These are phyloP conservation scores for Ganaspis sp. DNA, from an alignment of 1,140 invertebrate genomes.

Conservation along the genomic window DNA sequence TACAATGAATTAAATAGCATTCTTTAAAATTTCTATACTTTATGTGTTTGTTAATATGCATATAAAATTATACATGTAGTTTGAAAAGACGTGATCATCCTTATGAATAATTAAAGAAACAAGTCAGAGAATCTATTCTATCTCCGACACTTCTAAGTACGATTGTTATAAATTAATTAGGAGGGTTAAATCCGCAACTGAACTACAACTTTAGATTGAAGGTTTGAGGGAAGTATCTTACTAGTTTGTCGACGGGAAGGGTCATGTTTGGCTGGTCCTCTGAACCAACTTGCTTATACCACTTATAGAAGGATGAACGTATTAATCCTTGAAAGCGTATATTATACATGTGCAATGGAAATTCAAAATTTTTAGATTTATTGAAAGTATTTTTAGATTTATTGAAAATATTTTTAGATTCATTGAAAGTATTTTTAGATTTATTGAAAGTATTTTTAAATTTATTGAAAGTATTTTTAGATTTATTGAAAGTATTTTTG, in stretches of 20 bases:
- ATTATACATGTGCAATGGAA: neutral
- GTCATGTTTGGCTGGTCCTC: conserved; percentile 19
- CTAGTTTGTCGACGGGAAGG: conserved; percentile 25
- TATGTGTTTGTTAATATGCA: no score
- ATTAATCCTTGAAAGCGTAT: neutral
- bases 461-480: no score
- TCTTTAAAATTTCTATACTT: no score
- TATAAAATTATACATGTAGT: no score
- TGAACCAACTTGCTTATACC: conserved; percentile 27
- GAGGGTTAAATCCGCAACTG: conserved; percentile 22
- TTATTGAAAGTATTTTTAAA: no score
- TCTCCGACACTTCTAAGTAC: neutral
- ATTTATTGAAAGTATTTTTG: no score
- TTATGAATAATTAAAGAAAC: conserved; percentile 6
- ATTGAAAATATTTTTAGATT: no score
- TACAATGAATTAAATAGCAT: no score
- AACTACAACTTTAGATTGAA: neutral
- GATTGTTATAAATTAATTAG: conserved; percentile 30
- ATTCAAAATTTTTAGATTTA: neutral
- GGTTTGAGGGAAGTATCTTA: conserved; percentile 25
- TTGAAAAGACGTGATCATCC: neutral
- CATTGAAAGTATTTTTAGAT: no score
- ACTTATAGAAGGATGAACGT: conserved; percentile 28
- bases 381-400: no score
- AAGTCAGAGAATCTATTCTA: neutral